A percentile compares a stretch with the other conserved stretches of the same genome.
Evolutionary conservation across 2,113 vertebrate species (phyloP).

Genomic region (Pituophis catenifer): DNA sequence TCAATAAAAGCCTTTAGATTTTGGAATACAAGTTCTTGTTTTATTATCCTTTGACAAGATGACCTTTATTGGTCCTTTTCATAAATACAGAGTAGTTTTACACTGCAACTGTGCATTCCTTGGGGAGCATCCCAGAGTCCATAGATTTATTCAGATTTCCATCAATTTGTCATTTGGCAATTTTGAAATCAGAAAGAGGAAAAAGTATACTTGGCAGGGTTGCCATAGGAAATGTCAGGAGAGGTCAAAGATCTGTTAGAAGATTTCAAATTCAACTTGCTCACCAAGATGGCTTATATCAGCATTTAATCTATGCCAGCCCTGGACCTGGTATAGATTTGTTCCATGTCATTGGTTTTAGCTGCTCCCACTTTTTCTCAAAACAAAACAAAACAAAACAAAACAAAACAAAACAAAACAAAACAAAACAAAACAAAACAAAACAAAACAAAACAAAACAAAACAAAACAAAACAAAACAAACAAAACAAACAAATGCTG

Average conservation of each 20-base stretch:
- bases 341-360: background rate
- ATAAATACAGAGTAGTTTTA: background rate
- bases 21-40: background rate
- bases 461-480: background rate
- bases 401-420: background rate
- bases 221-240: background rate
- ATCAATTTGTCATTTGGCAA: background rate
- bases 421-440: background rate
- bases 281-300: background rate
- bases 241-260: background rate
- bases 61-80: background rate
- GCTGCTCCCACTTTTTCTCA: background rate
- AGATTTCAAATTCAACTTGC: background rate
- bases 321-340: background rate
- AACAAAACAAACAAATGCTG: background rate
- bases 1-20: background rate
- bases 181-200: background rate
- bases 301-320: background rate
- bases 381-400: background rate
- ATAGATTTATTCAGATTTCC: background rate
- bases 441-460: background rate
- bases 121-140: background rate
- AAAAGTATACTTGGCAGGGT: background rate
- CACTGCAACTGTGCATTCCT: background rate
- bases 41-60: background rate